Evolutionary conservation across 2,113 vertebrate species (phyloP).

Genomic region (Pandion haliaetus): DNA sequence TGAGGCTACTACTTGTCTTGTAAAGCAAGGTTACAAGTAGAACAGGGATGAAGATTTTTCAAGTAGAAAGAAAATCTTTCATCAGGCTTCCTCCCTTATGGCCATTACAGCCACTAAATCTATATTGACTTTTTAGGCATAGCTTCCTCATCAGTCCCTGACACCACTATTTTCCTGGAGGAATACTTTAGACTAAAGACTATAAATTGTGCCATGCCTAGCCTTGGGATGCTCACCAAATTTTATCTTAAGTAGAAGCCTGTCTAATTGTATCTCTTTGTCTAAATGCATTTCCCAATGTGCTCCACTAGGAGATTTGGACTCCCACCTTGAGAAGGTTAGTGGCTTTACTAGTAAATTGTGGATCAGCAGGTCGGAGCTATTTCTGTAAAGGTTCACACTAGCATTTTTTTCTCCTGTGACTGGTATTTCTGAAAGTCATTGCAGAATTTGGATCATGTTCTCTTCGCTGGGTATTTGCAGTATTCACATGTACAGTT

Average conservation of each 20-base stretch:
- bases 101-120: neutral
- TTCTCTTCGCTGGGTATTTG: neutral
- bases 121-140: neutral
- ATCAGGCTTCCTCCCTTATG: rapidly evolving
- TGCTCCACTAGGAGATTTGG: neutral
- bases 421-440: neutral
- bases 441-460: neutral
- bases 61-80: neutral
- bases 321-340: neutral
- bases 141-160: neutral
- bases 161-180: neutral
- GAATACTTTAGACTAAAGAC: neutral
- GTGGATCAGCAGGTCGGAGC: neutral
- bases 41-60: neutral
- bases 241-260: neutral
- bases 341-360: neutral
- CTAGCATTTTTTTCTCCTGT: neutral
- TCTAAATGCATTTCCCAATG: neutral
- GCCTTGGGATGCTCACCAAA: neutral
- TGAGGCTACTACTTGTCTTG: neutral
- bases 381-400: neutral
- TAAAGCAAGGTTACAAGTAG: neutral
- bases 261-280: neutral
- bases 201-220: neutral
- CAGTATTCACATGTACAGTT: neutral